Evolutionary conservation across 2,888 invertebrate species (phyloP), one percentile per base, ranked within the genome.

Genomic region (Oscheius sp.): DNA sequence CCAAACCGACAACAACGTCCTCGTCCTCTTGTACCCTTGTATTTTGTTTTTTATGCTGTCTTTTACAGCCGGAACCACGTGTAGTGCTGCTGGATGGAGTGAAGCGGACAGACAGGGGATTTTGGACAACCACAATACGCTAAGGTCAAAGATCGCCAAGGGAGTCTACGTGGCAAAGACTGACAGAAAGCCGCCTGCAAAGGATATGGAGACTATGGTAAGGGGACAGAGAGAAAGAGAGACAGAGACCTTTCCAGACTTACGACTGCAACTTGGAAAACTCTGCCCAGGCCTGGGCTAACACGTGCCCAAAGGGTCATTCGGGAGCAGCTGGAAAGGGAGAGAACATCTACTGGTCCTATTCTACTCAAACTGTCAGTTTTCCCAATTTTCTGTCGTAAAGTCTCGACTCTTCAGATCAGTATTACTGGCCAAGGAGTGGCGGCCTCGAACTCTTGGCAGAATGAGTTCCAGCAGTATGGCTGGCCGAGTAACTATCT

Each of bases 381-480:
- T 11, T 53, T 7, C 7, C 7, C 42, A 42, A 3, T 42, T 42
- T 42, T 42, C 7, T 7, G 42, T 42, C 42, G 7, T 5, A 7
- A 42, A 7, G 7, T 42, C 42, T 21, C 21, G 21, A 21, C 21
- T 42, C 0, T 42, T 7, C 42, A 42, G 42, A 42, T 42, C 42
- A 42, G 42, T 7, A 60, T 35, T 13, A 58, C 58, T 33, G 58
- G 58, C 32, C 7, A 58, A 58, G 58, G 58, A 21, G 5, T 5
- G 33, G 58, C 58, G 5, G 70, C 70, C 42, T 58, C 70, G 29
- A 48, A n/a, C 2, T 9, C 58, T 42, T 70, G 70, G 70, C 47
- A 47, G 10, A 58, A 58, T 9, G 70, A 70, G 32, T 70, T 70
- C 47, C 59, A 70, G 33, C 47, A 70, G 29, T 58, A 70, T 37